Evolutionary conservation across 1,140 invertebrate species (phyloP).

Genomic region (Cryptotermes secundus): DNA sequence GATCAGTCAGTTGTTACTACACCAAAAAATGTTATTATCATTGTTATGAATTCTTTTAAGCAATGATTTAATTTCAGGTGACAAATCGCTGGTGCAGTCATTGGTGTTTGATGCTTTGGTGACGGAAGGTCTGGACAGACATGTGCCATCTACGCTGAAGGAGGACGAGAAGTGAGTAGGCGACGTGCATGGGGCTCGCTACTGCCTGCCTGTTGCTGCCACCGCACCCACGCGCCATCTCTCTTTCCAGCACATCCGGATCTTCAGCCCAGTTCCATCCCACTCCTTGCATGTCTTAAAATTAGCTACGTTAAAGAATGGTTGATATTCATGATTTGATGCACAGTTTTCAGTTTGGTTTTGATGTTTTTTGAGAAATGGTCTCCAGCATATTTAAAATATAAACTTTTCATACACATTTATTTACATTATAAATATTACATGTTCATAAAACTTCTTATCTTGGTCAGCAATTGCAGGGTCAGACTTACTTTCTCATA

Average conservation of each 20-base stretch:
- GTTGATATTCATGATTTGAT: not conserved
- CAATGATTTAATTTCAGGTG: constrained; percentile 54
- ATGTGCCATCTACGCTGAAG: constrained; percentile 21
- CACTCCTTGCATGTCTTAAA: not conserved
- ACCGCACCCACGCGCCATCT: not conserved
- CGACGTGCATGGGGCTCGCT: not conserved
- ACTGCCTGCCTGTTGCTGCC: not conserved
- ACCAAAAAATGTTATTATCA: too few species aligned
- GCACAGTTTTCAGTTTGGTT: not conserved
- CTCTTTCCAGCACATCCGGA: not conserved
- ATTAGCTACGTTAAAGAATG: not conserved
- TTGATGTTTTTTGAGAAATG: constrained; percentile 24
- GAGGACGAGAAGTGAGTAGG: constrained; percentile 58
- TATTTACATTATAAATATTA: constrained; percentile 14
- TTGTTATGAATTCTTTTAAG: too few species aligned
- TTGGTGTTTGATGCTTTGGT: constrained; percentile 79
- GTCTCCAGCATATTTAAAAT: constrained; percentile 31
- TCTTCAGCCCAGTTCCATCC: not conserved
- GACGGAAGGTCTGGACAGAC: constrained; percentile 68
- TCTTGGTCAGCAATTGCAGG: not conserved
- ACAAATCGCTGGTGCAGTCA: constrained; percentile 78
- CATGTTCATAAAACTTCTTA: not conserved
- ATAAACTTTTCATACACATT: not conserved
- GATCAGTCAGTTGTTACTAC: too few species aligned
- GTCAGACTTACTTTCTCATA: not conserved